A percentile compares a stretch with the other conserved stretches of the same genome.
phyloP scores from a whole-genome alignment of 1,140 invertebrate species.

The Trypoxylus dichotomus region DNA sequence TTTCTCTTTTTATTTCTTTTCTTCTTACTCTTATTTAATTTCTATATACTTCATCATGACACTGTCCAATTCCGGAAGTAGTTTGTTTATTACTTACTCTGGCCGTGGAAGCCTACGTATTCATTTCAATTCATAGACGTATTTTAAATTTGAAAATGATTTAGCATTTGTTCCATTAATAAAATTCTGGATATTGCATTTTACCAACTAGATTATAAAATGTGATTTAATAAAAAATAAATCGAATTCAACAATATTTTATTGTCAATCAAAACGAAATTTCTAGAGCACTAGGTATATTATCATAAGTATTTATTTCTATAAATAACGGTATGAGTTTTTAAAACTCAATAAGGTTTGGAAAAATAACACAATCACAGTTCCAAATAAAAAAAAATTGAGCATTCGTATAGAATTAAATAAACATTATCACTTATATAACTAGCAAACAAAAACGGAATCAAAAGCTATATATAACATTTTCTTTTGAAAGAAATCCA shows the following conservation, averaged over 20 bases:
- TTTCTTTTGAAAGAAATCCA: neutral
- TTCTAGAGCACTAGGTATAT: neutral
- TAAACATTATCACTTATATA: neutral
- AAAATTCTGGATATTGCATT: too few relatives aligned
- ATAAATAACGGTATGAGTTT: neutral
- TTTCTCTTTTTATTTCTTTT: too few relatives aligned
- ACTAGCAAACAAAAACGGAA: neutral
- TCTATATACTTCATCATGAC: too few relatives aligned
- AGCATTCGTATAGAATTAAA: neutral
- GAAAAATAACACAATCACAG: constrained; percentile 27
- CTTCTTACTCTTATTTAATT: too few relatives aligned
- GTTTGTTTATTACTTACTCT: too few relatives aligned
- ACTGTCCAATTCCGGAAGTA: too few relatives aligned
- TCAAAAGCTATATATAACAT: neutral
- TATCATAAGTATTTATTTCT: neutral
- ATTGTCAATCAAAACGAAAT: neutral
- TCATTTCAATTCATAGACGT: too few relatives aligned
- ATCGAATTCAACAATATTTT: constrained; percentile 2
- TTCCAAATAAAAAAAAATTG: constrained; percentile 6
- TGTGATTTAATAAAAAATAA: neutral
- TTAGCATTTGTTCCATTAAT: too few relatives aligned
- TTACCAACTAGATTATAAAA: too few relatives aligned
- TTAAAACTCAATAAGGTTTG: neutral
- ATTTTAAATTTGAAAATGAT: too few relatives aligned
- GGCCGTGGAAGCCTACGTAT: too few relatives aligned